phyloP scores from a whole-genome alignment of 2,113 vertebrate genomes.

The Cacatua alba region DNA sequence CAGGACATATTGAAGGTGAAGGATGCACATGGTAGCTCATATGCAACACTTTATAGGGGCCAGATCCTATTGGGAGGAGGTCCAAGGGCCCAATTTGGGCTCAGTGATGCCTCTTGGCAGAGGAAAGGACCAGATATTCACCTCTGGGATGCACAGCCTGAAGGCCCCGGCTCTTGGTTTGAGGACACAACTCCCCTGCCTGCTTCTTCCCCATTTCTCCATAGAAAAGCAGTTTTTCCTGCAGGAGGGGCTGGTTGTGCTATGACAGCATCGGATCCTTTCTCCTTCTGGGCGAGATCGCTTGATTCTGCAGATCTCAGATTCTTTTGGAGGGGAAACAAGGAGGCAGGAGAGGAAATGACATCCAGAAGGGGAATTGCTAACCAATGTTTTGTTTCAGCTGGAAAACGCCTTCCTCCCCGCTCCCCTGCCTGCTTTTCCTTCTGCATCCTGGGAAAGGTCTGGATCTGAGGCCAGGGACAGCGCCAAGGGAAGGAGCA shows the following conservation, averaged over 20 bases:
- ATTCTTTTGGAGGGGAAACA: neutral
- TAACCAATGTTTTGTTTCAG: neutral
- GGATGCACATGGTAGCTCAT: neutral
- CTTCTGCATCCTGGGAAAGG: neutral
- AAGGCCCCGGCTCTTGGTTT: neutral
- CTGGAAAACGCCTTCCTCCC: neutral
- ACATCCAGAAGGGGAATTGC: neutral
- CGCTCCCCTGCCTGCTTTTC: neutral
- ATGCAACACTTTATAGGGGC: fast-evolving
- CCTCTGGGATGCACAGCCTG: neutral
- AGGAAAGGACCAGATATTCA: neutral
- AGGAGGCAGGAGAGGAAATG: neutral
- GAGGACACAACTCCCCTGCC: neutral
- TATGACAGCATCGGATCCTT: neutral
- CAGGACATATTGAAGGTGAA: neutral
- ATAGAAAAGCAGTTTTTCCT: neutral
- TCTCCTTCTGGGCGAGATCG: neutral
- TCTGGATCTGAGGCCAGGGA: neutral
- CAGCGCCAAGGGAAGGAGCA: neutral
- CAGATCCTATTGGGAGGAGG: neutral
- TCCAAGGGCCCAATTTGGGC: fast-evolving
- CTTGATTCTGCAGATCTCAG: neutral
- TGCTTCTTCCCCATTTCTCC: neutral
- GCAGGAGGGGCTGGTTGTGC: neutral
- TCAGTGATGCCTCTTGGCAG: fast-evolving